These are phyloP conservation scores for Adela reaumurella DNA, from an alignment of 2,888 invertebrate genomes.

Conservation along the genomic window DNA sequence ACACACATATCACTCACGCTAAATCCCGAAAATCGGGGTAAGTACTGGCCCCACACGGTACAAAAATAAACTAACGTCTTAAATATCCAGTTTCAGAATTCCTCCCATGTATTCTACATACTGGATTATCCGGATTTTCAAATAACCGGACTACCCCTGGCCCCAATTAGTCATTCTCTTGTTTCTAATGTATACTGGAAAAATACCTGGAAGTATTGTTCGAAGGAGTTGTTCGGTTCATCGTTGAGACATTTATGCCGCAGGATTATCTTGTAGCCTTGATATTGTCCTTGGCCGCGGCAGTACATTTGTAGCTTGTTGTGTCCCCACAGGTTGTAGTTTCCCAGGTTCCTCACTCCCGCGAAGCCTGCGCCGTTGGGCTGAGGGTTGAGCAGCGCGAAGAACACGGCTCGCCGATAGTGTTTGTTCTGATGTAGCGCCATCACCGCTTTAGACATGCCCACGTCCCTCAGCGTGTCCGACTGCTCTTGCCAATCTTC, in stretches of 20 bases:
- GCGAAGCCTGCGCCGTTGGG: slow-evolving; percentile 66
- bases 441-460: slow-evolving; percentile 63
- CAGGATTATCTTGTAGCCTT: slow-evolving; percentile 59
- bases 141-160: too few relatives aligned
- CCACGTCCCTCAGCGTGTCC: slow-evolving; percentile 61
- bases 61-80: too few relatives aligned
- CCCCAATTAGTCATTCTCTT: too few relatives aligned
- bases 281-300: slow-evolving; percentile 57
- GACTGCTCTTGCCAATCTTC: slow-evolving; percentile 61
- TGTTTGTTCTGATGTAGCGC: slow-evolving; percentile 56
- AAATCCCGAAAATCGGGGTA: too few relatives aligned
- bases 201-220: slow-evolving; percentile 54
- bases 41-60: too few relatives aligned
- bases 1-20: too few relatives aligned
- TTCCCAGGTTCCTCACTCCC: slow-evolving; percentile 49
- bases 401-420: slow-evolving; percentile 61
- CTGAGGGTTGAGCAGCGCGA: slow-evolving; percentile 63
- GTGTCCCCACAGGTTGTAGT: slow-evolving; percentile 46
- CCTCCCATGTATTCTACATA: too few relatives aligned
- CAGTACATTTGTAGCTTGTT: slow-evolving; percentile 49
- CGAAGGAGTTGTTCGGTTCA: slow-evolving; percentile 58
- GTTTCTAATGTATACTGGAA: too few relatives aligned
- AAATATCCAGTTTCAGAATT: too few relatives aligned
- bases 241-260: slow-evolving; percentile 54
- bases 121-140: too few relatives aligned